Evolutionary conservation across 2,888 invertebrate genomes (phyloP).

Genomic region (Drosophila mercatorum): DNA sequence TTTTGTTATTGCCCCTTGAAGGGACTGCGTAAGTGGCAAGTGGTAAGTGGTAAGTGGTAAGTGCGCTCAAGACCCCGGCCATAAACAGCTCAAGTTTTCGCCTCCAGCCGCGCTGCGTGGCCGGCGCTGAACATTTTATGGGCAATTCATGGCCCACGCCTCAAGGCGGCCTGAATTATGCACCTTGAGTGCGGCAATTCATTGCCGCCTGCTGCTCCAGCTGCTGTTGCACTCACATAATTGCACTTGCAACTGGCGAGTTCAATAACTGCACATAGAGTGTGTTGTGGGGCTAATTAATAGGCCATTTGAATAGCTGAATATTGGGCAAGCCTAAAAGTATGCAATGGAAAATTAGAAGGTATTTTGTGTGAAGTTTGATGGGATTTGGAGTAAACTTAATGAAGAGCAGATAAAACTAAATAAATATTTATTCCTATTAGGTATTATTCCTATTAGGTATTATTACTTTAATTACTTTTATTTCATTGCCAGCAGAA

Average conservation of each 20-base stretch:
- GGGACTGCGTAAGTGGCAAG: constrained; percentile 23
- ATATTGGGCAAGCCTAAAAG: not conserved
- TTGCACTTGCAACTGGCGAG: constrained; percentile 15
- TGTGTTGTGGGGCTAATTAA: not conserved
- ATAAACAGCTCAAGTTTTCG: constrained; percentile 56
- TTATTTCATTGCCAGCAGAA: no score
- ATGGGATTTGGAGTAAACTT: no score
- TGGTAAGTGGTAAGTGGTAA: constrained; percentile 62
- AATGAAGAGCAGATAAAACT: no score
- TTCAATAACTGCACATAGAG: not conserved
- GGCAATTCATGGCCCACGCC: constrained; percentile 17
- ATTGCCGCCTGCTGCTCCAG: not conserved
- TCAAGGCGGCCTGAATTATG: constrained; percentile 17
- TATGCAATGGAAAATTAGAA: not conserved
- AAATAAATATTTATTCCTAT: no score
- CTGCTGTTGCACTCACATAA: constrained; percentile 9
- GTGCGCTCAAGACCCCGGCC: constrained; percentile 57
- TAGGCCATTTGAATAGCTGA: not conserved
- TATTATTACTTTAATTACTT: no score
- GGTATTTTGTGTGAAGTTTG: not conserved
- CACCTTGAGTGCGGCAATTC: constrained; percentile 5
- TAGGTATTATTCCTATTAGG: no score
- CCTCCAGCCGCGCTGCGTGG: constrained; percentile 13
- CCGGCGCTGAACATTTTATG: constrained; percentile 21
- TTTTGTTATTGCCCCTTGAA: constrained; percentile 40